Conservation (phyloP, 2,113 vertebrate species). For the Bubo bubo region DNA sequence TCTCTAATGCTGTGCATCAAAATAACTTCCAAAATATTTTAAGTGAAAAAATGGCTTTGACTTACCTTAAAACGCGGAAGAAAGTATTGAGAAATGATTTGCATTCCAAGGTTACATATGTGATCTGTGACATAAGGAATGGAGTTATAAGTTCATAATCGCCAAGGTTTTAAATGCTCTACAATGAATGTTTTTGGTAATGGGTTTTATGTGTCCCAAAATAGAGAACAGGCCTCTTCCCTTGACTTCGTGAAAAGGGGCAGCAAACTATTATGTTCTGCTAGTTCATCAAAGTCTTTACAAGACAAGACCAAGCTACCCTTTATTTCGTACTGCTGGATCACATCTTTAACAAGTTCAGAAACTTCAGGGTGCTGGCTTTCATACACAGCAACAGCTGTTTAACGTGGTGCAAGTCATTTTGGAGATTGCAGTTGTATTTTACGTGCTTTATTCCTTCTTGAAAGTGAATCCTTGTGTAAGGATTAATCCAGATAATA, state of each 20-base stretch:
- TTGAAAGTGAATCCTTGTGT: not conserved
- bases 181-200: not conserved
- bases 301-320: accelerated
- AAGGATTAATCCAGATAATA: not conserved
- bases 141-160: not conserved
- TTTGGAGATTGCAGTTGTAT: not conserved
- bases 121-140: not conserved
- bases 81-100: not conserved
- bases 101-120: not conserved
- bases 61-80: not conserved
- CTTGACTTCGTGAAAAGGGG: not conserved
- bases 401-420: not conserved
- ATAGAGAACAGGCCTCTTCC: not conserved
- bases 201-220: not conserved
- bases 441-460: not conserved
- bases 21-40: not conserved
- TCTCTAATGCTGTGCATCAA: not conserved
- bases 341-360: not conserved
- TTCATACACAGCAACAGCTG: not conserved
- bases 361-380: not conserved
- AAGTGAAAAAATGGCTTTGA: not conserved
- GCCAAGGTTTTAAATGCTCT: not conserved
- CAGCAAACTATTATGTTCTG: not conserved
- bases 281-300: not conserved
- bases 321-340: not conserved